Evolutionary conservation across 2,113 vertebrate species (phyloP).

Genomic region (Micronycteris hirsuta): DNA sequence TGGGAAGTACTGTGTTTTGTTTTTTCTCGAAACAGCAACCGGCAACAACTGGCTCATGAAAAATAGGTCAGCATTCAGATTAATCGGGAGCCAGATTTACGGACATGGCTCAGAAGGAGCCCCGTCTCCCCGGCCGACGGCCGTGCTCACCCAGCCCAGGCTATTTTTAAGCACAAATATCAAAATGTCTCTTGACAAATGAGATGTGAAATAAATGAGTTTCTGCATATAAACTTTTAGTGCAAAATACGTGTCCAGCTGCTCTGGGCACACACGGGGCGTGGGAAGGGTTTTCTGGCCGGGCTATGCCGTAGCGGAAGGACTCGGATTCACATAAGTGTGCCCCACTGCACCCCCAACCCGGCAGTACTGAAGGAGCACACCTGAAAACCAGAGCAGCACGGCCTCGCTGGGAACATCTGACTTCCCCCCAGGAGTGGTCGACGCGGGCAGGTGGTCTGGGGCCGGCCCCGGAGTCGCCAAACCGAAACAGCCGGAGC

Average conservation of each 20-base stretch:
- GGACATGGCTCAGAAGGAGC: not conserved
- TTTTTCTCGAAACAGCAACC: not conserved
- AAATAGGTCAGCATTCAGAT: conserved; percentile 19
- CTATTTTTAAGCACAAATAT: conserved; percentile 55
- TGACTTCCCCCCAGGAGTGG: not conserved
- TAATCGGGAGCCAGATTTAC: not conserved
- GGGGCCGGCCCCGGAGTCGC: not conserved
- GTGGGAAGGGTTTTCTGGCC: not conserved
- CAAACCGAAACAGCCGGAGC: not conserved
- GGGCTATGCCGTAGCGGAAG: not conserved
- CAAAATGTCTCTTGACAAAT: conserved; percentile 46
- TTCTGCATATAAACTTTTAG: conserved; percentile 32
- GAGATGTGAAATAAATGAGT: conserved; percentile 43
- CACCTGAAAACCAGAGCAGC: not conserved
- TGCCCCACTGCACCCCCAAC: not conserved
- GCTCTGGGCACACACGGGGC: not conserved
- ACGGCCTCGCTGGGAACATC: not conserved
- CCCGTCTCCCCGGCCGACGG: not conserved
- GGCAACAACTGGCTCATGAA: conserved; percentile 11
- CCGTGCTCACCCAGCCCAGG: not conserved
- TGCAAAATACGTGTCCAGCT: conserved; percentile 1
- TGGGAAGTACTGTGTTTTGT: not conserved
- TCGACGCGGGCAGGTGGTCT: no score
- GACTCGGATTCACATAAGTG: no score
- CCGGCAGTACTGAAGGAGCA: not conserved